phyloP scores from a whole-genome alignment of 2,888 invertebrate genomes.

The Teleiodes luculella region DNA sequence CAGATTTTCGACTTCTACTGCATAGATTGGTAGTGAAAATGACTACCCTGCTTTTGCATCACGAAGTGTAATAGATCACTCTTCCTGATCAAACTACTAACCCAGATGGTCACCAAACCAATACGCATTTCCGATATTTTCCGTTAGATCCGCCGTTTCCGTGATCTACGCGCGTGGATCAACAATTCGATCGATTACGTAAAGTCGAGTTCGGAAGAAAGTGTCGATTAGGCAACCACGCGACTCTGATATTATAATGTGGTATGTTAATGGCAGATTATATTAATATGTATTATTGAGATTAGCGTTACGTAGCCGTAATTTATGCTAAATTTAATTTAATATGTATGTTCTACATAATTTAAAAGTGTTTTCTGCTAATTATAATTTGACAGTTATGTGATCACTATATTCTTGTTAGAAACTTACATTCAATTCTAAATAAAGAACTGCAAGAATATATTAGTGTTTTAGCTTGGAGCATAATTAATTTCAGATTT shows the following conservation, averaged over 20 bases:
- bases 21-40: too few species aligned
- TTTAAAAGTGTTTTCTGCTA: background rate
- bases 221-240: constrained; percentile 21
- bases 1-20: too few species aligned
- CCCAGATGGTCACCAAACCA: constrained; percentile 14
- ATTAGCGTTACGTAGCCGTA: background rate
- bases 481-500: too few species aligned
- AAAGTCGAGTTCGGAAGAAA: constrained; percentile 24
- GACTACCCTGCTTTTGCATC: too few species aligned
- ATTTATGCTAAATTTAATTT: too few species aligned
- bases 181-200: constrained; percentile 23
- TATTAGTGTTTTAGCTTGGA: too few species aligned
- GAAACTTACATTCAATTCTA: too few species aligned
- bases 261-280: background rate
- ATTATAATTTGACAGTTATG: background rate
- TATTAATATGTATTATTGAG: background rate
- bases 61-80: too few species aligned
- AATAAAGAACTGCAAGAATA: too few species aligned
- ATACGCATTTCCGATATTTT: constrained; percentile 11
- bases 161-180: constrained; percentile 21
- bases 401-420: background rate
- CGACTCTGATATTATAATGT: background rate
- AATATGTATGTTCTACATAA: too few species aligned
- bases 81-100: constrained; percentile 12
- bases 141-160: constrained; percentile 9